Evolutionary conservation across 2,888 invertebrate genomes (phyloP).

Genomic region (Catocala sponsa): DNA sequence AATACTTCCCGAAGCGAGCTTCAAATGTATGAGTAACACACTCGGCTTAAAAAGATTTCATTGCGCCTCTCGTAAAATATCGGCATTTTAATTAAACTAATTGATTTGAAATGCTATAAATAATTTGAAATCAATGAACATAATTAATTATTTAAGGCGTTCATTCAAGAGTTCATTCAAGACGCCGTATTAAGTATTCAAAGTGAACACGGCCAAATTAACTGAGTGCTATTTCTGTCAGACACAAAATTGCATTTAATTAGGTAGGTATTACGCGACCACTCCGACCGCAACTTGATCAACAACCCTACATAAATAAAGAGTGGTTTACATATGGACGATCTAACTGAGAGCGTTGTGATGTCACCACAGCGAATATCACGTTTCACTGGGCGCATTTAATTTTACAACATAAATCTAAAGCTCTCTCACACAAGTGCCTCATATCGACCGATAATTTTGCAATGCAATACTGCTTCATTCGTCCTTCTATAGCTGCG

Average conservation of each 20-base stretch:
- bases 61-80: too few species aligned
- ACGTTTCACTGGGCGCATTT: slow-evolving; percentile 54
- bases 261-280: slow-evolving; percentile 42
- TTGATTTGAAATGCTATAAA: too few species aligned
- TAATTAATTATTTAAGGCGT: slow-evolving; percentile 15
- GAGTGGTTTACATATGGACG: slow-evolving; percentile 44
- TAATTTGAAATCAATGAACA: neutral
- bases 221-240: slow-evolving; percentile 37
- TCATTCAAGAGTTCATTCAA: neutral
- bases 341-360: slow-evolving; percentile 51
- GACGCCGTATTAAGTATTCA: slow-evolving; percentile 18
- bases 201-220: slow-evolving; percentile 34
- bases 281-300: slow-evolving; percentile 39
- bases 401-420: slow-evolving; percentile 44
- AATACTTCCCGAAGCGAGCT: too few species aligned
- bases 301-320: slow-evolving; percentile 51
- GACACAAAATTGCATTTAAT: slow-evolving; percentile 47
- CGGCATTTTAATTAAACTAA: too few species aligned
- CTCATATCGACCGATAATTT: too few species aligned
- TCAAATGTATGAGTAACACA: too few species aligned
- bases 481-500: too few species aligned
- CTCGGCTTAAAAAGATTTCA: too few species aligned
- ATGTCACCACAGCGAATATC: slow-evolving; percentile 58
- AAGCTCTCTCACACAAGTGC: too few species aligned
- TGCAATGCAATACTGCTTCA: too few species aligned